phyloP scores from a whole-genome alignment of 2,888 invertebrate species.

The Keiferia lycopersicella region DNA sequence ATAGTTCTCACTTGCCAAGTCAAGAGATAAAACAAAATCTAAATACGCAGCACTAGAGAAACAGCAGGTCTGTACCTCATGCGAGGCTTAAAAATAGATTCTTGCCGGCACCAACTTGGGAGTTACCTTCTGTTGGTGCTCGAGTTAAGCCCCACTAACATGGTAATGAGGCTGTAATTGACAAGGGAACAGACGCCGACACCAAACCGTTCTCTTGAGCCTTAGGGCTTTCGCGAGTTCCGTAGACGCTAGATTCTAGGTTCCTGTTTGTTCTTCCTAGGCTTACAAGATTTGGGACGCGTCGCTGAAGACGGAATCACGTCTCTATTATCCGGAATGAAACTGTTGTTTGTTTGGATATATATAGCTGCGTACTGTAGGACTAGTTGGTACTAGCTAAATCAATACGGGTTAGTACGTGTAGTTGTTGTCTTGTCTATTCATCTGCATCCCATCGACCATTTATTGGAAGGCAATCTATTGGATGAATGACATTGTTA shows the following conservation, averaged over 20 bases:
- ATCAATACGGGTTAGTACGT: slow-evolving; percentile 1
- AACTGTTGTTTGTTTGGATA: slow-evolving; percentile 17
- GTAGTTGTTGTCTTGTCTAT: slow-evolving; percentile 9
- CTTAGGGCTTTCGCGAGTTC: slow-evolving; percentile 26
- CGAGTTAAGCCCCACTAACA: slow-evolving; percentile 40
- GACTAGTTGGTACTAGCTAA: not conserved
- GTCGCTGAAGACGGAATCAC: slow-evolving; percentile 7
- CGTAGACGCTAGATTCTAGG: slow-evolving; percentile 13
- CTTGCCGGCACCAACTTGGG: slow-evolving; percentile 25
- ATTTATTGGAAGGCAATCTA: slow-evolving; percentile 11
- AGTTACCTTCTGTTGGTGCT: slow-evolving; percentile 32
- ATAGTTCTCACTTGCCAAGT: not conserved
- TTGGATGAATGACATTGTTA: slow-evolving; percentile 5
- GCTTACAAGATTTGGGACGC: slow-evolving; percentile 21
- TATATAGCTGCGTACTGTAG: not conserved
- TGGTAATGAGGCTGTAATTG: slow-evolving; percentile 49
- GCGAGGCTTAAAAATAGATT: slow-evolving; percentile 32
- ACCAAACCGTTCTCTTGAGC: slow-evolving; percentile 33
- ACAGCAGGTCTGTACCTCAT: slow-evolving; percentile 3
- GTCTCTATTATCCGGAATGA: slow-evolving; percentile 13
- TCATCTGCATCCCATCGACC: not conserved
- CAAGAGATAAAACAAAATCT: not conserved
- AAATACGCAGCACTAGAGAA: slow-evolving; percentile 7
- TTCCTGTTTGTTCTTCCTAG: slow-evolving; percentile 20
- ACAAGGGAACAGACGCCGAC: slow-evolving; percentile 42